These are phyloP conservation scores for Limnephilus auricula DNA, from an alignment of 2,888 invertebrate species.

Conservation along the genomic window DNA sequence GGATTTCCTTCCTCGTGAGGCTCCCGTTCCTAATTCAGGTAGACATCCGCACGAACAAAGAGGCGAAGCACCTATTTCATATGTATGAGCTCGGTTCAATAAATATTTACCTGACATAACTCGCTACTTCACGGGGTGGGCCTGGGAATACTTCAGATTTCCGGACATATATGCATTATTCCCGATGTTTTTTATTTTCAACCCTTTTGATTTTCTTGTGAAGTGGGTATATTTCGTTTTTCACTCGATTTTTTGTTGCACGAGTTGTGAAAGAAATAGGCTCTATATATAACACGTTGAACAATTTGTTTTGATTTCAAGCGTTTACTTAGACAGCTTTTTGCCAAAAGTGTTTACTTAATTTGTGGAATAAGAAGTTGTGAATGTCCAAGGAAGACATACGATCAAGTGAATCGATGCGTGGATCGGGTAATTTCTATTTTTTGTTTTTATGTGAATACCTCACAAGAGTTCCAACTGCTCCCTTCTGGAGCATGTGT, in stretches of 20 bases:
- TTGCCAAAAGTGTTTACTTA: background rate
- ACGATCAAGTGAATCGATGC: background rate
- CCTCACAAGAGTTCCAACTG: too few species aligned
- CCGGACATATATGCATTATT: background rate
- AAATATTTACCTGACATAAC: slow-evolving; percentile 44
- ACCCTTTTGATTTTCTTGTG: background rate
- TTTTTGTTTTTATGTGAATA: too few species aligned
- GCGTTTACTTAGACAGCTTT: background rate
- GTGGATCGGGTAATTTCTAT: too few species aligned
- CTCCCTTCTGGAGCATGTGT: too few species aligned
- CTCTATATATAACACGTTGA: background rate
- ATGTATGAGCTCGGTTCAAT: slow-evolving; percentile 28
- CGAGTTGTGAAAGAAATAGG: background rate
- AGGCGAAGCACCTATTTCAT: background rate
- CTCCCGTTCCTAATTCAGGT: slow-evolving; percentile 33
- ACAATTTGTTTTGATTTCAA: background rate
- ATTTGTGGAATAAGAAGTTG: background rate
- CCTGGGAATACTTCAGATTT: background rate
- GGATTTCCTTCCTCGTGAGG: slow-evolving; percentile 22
- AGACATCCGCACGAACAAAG: slow-evolving; percentile 31
- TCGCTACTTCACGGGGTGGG: background rate
- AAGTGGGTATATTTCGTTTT: background rate
- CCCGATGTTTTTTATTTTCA: background rate
- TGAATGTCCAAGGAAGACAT: background rate
- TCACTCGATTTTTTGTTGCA: background rate